Base-by-base conservation (phyloP, 2,888 invertebrate species). In the Seira ritae region DNA sequence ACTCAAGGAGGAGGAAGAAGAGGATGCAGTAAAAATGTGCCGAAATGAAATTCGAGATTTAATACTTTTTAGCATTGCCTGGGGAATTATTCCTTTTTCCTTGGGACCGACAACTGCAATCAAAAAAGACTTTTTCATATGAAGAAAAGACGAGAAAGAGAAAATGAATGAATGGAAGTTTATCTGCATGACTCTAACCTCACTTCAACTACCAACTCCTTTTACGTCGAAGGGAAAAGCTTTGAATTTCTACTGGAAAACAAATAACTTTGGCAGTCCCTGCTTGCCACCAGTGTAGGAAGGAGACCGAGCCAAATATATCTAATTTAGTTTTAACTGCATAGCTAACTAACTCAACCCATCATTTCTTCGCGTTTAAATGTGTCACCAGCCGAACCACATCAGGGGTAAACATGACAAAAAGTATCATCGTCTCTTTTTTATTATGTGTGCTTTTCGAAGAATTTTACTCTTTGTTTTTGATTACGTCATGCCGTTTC, bases 1-100 rank as follows among this genome's bases (percentile, higher is more conserved):
- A 15, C 31, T n/a, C 3, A 24, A 46, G 23, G 69, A 22, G 46
- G 24, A 72, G 66, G 37, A 68, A 74, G 24, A 68, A 74, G 69
- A 55, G 70, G 24, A 70, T 83, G 89, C 85, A 89, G 89, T 89
- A 89, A 89, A 89, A 89, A 89, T 89, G 89, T 88, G 88, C 87
- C 87, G 89, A 89, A 89, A 89, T 89, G 89, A 89, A 89, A 89
- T 89, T 88, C 87, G 87, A 89, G 89, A 89, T 89, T 89, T 89
- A 89, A 89, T 89, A 89, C 88, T 87, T 88, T 88, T 87, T 88
- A 88, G 88, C 87, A 87, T 86, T 86, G 87, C 86, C 88, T 85
- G 84, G 88, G 88, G 88, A 88, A 88, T 88, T 88, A 87, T 87
- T 87, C 86, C 55, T 85, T 80, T 88, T 88, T 87, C 87, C 86